A percentile compares a stretch with the other conserved stretches of the same genome.
Evolutionary conservation across 2,113 vertebrate species (phyloP).

Genomic region (Carassius gibelio): DNA sequence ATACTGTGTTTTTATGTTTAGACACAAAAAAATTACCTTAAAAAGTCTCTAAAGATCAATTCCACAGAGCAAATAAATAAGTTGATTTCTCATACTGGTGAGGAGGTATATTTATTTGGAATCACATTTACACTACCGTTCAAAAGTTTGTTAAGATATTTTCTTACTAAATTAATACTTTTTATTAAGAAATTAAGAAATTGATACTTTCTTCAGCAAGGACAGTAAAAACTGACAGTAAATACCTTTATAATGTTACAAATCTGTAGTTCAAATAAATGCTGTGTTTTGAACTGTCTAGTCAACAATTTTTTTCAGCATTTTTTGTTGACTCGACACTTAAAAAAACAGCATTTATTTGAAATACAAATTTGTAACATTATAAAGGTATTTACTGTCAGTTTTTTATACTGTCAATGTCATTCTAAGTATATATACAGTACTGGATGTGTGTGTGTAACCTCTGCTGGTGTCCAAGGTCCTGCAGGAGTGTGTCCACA

Average conservation of each 20-base stretch:
- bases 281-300: no score
- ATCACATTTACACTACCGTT: not conserved
- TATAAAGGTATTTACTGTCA: no score
- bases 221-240: not conserved
- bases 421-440: not conserved
- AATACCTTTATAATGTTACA: not conserved
- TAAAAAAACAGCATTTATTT: no score
- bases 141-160: not conserved
- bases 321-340: no score
- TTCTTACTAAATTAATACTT: not conserved
- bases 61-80: not conserved
- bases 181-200: not conserved
- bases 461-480: slow-evolving; percentile 89
- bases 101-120: not conserved
- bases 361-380: no score
- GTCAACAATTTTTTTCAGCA: no score
- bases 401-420: not conserved
- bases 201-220: not conserved
- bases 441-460: slow-evolving; percentile 56
- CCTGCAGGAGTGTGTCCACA: slow-evolving; percentile 80
- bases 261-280: not conserved
- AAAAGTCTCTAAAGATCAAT: not conserved
- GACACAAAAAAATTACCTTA: not conserved
- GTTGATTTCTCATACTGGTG: not conserved
- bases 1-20: not conserved